A percentile compares a stretch with the other conserved stretches of the same genome.
These are phyloP conservation scores for Junonia oenone DNA, from an alignment of 2,888 invertebrate genomes.

Conservation along the genomic window DNA sequence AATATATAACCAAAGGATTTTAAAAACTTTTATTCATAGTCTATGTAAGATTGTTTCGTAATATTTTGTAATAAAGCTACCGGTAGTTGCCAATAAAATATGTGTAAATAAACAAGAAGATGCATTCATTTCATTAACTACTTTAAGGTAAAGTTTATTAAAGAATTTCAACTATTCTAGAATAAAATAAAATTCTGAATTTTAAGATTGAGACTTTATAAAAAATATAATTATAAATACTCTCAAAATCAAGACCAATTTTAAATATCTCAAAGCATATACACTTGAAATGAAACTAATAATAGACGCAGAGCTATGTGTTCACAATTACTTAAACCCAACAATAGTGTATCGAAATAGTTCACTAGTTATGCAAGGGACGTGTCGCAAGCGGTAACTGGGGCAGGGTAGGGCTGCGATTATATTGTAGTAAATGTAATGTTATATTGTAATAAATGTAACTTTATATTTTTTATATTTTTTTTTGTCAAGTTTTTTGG, in stretches of 20 bases:
- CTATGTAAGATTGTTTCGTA: too few species aligned
- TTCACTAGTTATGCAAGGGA: conserved; percentile 63
- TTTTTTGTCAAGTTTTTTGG: too few species aligned
- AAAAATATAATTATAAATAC: not conserved
- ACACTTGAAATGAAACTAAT: not conserved
- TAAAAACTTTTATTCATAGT: too few species aligned
- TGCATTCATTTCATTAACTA: too few species aligned
- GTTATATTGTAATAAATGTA: not conserved
- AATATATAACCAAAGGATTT: too few species aligned
- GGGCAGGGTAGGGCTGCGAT: conserved; percentile 56
- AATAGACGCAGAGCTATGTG: conserved; percentile 13
- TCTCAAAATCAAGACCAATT: not conserved
- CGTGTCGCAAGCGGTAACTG: conserved; percentile 66
- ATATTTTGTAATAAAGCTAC: too few species aligned
- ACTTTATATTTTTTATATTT: not conserved
- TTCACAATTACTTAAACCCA: conserved; percentile 37
- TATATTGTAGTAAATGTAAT: conserved; percentile 41
- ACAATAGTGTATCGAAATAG: conserved; percentile 68
- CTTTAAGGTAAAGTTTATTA: too few species aligned
- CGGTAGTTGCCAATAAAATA: too few species aligned
- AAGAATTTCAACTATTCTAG: too few species aligned
- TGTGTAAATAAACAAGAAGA: too few species aligned
- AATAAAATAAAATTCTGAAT: too few species aligned
- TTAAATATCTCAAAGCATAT: not conserved
- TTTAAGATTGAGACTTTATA: too few species aligned